Conservation (phyloP, 2,888 invertebrate genomes). For the Apamea crenata region DNA sequence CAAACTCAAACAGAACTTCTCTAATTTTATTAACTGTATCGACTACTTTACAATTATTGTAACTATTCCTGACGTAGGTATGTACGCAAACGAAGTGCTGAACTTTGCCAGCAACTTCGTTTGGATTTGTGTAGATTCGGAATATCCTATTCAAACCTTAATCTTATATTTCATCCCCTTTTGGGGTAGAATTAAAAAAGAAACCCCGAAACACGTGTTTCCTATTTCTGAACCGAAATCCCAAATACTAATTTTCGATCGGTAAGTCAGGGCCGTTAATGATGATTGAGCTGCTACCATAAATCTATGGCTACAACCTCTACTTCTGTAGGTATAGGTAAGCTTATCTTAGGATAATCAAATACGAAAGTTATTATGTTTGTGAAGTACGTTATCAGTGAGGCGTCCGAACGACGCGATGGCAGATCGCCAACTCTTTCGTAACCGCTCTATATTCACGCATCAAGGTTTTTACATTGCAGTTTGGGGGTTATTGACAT, state of each 20-base stretch:
- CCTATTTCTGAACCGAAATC: not conserved
- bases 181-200: not conserved
- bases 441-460: slow-evolving; percentile 86
- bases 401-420: slow-evolving; percentile 76
- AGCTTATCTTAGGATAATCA: slow-evolving; percentile 47
- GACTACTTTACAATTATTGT: not conserved
- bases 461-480: slow-evolving; percentile 87
- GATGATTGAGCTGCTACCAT: not conserved
- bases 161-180: not conserved
- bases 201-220: not conserved
- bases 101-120: not conserved
- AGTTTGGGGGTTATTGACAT: slow-evolving; percentile 90
- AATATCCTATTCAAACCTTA: not conserved
- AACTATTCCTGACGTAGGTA: not conserved
- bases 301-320: not conserved
- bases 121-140: not conserved
- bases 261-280: not conserved
- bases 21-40: not conserved
- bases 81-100: not conserved
- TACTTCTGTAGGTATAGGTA: not conserved
- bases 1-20: slow-evolving; percentile 1
- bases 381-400: slow-evolving; percentile 55
- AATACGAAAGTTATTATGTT: slow-evolving; percentile 54
- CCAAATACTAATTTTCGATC: not conserved
- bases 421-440: slow-evolving; percentile 87